Evolutionary conservation across 1,140 invertebrate species (phyloP), one percentile per base, ranked within the genome.

Genomic region (Drosophila quadrilineata): DNA sequence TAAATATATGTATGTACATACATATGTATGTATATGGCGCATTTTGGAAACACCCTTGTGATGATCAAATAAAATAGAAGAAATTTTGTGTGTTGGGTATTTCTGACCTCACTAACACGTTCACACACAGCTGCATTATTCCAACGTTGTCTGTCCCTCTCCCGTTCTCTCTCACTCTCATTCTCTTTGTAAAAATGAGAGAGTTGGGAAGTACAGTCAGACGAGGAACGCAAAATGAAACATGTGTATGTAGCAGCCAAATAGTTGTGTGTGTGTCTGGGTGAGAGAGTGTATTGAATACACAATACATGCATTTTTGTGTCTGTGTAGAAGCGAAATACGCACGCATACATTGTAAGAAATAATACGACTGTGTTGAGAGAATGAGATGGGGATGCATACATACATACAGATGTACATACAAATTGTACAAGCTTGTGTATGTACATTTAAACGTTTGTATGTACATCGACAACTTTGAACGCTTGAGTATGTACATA

Each of bases 201-300:
- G 66, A 62, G 49, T 36, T 84, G 66, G 57, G 66, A 85, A 86
- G 80, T 86, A 85, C 79, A 85, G 80, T 85, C 80, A 75, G 79
- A 86, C 79, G 71, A 58, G 50, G 62, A 85, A 84, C 71, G 72
- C 80, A 86, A 86, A 86, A 80, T 79, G 71, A 86, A 86, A 80
- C 60, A 74, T 85, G 74, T 84, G 77, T 85, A 86, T 85, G 74
- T 85, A 82, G 69, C 48, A 26, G 35, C 19, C 36, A 43, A 64
- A 49, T 53, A 40, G 38, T 31, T 68, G 58, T 71, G 67, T 60
- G 71, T 66, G 59, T n/a, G n/a, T n/a, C n/a, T n/a, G n/a, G n/a
- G n/a, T n/a, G n/a, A n/a, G n/a, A n/a, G n/a, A n/a, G n/a, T n/a
- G n/a, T 64, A 60, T 68, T 49, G 43, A 46, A 58, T 45, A 69